Percentiles rank a stretch among this genome's conserved stretches.
These are phyloP conservation scores for Limulus polyphemus DNA, from an alignment of 2,888 invertebrate species.

Conservation along the genomic window DNA sequence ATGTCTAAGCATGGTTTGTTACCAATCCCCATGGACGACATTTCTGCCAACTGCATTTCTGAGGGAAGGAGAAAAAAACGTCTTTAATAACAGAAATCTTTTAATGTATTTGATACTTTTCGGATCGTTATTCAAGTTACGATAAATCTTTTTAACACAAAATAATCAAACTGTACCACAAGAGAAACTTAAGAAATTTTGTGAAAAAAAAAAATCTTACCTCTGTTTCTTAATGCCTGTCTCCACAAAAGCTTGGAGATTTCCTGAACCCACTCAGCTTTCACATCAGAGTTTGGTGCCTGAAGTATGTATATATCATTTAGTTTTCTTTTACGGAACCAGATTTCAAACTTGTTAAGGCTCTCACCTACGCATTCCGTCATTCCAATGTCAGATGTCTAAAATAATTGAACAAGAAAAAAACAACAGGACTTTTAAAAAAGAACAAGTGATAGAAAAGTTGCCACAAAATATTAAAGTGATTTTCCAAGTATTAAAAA, in stretches of 20 bases:
- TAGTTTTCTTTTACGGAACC: conserved; percentile 73
- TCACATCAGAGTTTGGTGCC: conserved; percentile 72
- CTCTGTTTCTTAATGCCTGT: conserved; percentile 87
- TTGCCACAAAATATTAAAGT: no score
- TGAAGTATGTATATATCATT: conserved; percentile 71
- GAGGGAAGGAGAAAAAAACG: conserved; percentile 21
- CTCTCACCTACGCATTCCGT: conserved; percentile 81
- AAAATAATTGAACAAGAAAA: no score
- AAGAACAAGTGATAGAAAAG: no score
- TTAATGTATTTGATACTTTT: no score
- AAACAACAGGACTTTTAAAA: no score
- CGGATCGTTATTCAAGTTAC: no score
- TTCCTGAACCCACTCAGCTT: conserved; percentile 80
- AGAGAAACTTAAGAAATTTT: no score
- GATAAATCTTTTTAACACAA: no score
- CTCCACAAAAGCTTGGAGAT: conserved; percentile 82
- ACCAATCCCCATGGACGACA: conserved; percentile 77
- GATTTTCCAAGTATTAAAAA: no score
- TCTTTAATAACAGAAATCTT: no score
- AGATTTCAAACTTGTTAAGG: conserved; percentile 80
- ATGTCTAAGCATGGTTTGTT: conserved; percentile 73
- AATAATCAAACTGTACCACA: no score
- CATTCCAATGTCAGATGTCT: conserved; percentile 82
- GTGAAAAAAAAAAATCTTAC: conserved; percentile 40
- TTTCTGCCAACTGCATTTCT: conserved; percentile 66